These are phyloP conservation scores for Brachypteracias leptosomus DNA, from an alignment of 2,113 vertebrate genomes.

Conservation along the genomic window DNA sequence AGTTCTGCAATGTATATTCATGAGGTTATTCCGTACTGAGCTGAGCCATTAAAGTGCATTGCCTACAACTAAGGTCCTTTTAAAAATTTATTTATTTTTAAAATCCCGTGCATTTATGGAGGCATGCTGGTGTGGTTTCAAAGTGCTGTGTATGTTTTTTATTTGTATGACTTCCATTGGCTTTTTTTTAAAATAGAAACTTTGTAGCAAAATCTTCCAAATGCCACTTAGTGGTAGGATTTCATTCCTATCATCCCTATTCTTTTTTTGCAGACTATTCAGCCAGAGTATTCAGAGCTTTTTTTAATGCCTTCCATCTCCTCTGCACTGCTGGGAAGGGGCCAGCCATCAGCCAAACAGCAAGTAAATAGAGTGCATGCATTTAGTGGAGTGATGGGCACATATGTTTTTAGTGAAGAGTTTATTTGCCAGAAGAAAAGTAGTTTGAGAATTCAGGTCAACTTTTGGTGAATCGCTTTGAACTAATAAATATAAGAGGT, in stretches of 20 bases:
- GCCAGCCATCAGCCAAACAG: constrained; percentile 33
- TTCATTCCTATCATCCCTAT: constrained; percentile 5
- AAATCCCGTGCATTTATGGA: neutral
- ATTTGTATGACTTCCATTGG: neutral
- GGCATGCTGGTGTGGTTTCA: neutral
- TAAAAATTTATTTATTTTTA: neutral
- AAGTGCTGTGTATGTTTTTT: neutral
- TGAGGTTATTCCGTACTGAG: neutral
- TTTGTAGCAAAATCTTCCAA: constrained; percentile 8
- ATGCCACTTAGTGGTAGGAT: neutral
- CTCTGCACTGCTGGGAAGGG: constrained; percentile 4
- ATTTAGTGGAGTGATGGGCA: neutral
- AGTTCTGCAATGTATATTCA: neutral
- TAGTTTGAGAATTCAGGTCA: constrained; percentile 38
- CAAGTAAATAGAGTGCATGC: constrained; percentile 2
- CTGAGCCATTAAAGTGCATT: neutral
- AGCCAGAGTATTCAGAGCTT: constrained; percentile 30
- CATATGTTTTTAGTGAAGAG: constrained; percentile 59
- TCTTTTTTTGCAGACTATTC: neutral
- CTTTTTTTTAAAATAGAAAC: neutral
- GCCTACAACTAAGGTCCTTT: neutral
- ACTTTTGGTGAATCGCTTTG: constrained; percentile 27
- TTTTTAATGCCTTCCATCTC: constrained; percentile 59
- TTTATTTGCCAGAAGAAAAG: constrained; percentile 51
- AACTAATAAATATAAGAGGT: constrained; percentile 39